A percentile compares a stretch with the other conserved stretches of the same genome.
phyloP scores from a whole-genome alignment of 2,113 vertebrate species.

The Engraulis encrasicolus region DNA sequence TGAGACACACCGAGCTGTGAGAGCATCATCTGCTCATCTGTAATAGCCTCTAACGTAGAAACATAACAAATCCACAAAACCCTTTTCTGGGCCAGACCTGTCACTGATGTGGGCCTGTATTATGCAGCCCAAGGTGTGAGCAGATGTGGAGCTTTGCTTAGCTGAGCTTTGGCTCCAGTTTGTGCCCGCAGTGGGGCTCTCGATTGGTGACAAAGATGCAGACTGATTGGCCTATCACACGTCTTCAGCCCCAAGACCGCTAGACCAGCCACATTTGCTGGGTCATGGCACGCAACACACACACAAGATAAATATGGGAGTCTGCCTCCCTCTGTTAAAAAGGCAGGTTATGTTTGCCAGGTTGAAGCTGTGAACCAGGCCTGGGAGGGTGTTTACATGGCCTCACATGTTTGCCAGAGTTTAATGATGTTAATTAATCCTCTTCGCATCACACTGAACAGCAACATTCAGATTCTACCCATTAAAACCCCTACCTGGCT shows the following conservation, averaged over 20 bases:
- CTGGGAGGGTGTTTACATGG: neutral
- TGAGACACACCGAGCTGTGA: neutral
- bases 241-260: neutral
- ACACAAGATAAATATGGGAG: neutral
- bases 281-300: neutral
- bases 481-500: neutral
- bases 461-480: too few species aligned
- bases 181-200: neutral
- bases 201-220: neutral
- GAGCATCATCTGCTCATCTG: neutral
- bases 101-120: neutral
- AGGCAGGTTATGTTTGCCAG: neutral
- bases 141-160: slow-evolving; percentile 3
- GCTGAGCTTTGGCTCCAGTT: neutral
- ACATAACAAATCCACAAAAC: neutral
- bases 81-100: neutral
- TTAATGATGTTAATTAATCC: slow-evolving; percentile 10
- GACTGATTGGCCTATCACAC: neutral
- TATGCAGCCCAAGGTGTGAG: neutral
- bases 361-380: neutral
- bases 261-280: neutral
- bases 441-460: neutral
- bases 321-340: neutral
- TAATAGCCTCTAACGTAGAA: neutral
- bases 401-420: neutral